A percentile compares a stretch with the other conserved stretches of the same genome.
phyloP scores from a whole-genome alignment of 1,140 invertebrate genomes.

The Drosophila sulfurigaster region DNA sequence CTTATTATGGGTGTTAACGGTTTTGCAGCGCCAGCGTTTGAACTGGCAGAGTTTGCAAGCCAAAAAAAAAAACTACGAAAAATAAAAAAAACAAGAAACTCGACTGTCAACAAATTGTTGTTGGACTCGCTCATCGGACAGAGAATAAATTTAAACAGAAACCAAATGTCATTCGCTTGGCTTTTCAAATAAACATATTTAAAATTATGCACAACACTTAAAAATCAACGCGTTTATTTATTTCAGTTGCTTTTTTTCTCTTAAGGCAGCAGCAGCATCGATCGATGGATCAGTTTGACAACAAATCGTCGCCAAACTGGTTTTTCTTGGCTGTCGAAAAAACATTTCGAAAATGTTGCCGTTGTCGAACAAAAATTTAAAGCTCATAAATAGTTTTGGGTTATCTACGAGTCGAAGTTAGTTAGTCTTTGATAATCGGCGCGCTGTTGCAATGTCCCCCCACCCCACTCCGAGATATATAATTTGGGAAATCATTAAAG shows the following conservation, averaged over 20 bases:
- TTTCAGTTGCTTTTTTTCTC: conserved; percentile 39
- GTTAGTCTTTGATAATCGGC: conserved; percentile 51
- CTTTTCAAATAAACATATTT: conserved; percentile 63
- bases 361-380: conserved; percentile 57
- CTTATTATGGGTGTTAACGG: conserved; percentile 82
- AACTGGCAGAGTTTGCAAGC: conserved; percentile 61
- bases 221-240: conserved; percentile 80
- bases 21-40: conserved; percentile 67
- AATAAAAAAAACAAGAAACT: conserved; percentile 45
- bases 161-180: conserved; percentile 69
- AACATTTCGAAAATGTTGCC: conserved; percentile 78
- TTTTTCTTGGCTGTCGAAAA: conserved; percentile 44
- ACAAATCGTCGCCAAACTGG: conserved; percentile 73
- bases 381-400: conserved; percentile 70
- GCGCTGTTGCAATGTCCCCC: conserved; percentile 62
- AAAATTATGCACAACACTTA: conserved; percentile 83
- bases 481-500: conserved; percentile 34
- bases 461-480: background rate
- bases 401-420: conserved; percentile 40
- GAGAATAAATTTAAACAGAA: conserved; percentile 75
- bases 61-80: conserved; percentile 15
- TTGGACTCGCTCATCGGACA: conserved; percentile 35
- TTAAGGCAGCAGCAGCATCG: conserved; percentile 18
- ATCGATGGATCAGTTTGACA: conserved; percentile 76
- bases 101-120: conserved; percentile 57